Base-by-base conservation (phyloP, 1,140 invertebrate genomes). In the Hycleus phaleratus region DNA sequence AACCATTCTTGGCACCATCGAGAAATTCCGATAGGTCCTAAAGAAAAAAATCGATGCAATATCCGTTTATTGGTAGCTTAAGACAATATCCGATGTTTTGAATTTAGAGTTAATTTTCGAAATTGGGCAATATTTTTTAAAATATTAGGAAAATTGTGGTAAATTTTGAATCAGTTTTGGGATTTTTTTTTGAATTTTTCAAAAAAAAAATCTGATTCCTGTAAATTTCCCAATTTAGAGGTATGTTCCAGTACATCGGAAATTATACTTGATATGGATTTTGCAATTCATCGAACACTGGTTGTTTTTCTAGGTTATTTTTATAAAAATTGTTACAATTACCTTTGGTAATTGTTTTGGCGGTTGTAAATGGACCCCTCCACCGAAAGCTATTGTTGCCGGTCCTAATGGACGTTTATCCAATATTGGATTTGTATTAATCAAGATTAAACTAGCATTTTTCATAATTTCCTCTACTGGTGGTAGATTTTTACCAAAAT, bases 1-100 rank as follows among this genome's bases (percentile, higher is more conserved):
- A 76, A 1, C 81, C 80, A 46, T 79, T 59, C 0, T 61, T 59
- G 0, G 78, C 73, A 0, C 60, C 59, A 46, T 78, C 72, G 26
- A 79, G n/a, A 6, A 79, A 66, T 9, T 70, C 55, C 66, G 75
- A 56, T 1, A 80, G 57, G 40, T 79, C 69, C 77, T 78, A 18
- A 18, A 2, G 18, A 1, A 2, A 18, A 62, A 25, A 48, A 61
- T 70, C 32, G 49, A 55, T 42, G 4, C 3, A 42, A 42, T 11
- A 42, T 42, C 18, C 1, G 40, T 3, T 42, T 0, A 6, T n/a
- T 42, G 4, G 32, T 5, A 0, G 1, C 1, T 4, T 32, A 32
- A 1, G 32, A 32, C 7, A 32, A 32, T 32, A 32, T 32, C 32
- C 32, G 32, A 32, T 32, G 3, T 32, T 0, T 18, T 18, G 18